phyloP scores from a whole-genome alignment of 1,140 invertebrate genomes.

The Pseudomyrmex flavicornis region DNA sequence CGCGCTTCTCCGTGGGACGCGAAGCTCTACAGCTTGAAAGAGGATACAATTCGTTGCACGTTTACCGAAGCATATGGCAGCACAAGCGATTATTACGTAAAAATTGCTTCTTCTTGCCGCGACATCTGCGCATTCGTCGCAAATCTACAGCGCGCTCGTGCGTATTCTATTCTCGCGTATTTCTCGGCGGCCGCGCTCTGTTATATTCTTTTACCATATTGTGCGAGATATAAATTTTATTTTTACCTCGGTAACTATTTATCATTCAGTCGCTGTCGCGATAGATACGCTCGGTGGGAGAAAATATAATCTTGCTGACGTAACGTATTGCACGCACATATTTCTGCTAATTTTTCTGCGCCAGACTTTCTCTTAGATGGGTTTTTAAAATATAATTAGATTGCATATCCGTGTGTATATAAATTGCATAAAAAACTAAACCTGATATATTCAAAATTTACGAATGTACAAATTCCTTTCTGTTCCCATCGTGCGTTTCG shows the following conservation, averaged over 20 bases:
- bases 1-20: not conserved
- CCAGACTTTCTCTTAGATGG: not conserved
- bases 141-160: too few species aligned
- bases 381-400: too few species aligned
- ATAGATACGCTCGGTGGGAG: constrained; percentile 10
- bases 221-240: constrained; percentile 21
- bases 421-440: too few species aligned
- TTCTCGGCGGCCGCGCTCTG: not conserved
- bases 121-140: not conserved
- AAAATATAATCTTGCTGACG: not conserved
- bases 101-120: constrained; percentile 17
- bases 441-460: too few species aligned
- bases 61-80: constrained; percentile 19
- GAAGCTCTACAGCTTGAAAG: not conserved
- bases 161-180: not conserved
- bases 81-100: constrained; percentile 28
- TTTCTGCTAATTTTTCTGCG: not conserved
- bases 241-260: not conserved
- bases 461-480: constrained; percentile 3
- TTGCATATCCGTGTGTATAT: too few species aligned
- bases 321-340: not conserved
- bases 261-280: not conserved
- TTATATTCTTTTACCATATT: constrained; percentile 8
- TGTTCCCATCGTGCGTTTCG: not conserved
- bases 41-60: constrained; percentile 29